Base-by-base conservation (phyloP, 2,113 vertebrate genomes). In the Dermatemys mawii region DNA sequence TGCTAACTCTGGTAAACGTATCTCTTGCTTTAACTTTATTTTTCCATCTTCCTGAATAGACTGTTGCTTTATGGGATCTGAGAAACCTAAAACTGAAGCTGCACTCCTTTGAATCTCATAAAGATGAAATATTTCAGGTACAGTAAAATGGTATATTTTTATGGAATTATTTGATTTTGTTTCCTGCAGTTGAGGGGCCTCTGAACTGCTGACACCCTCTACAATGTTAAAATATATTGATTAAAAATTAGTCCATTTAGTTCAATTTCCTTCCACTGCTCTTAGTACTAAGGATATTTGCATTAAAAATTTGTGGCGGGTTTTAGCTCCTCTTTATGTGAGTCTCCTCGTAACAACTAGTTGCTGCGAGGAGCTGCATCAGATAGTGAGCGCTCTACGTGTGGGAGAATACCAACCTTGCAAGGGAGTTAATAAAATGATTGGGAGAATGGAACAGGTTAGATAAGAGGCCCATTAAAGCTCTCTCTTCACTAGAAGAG, bases 121-220 rank as follows among this genome's bases (percentile, higher is more conserved):
- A 99, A 98, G 99, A 99, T 95, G 99, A 99, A 98, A 99, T 99
- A 98, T 99, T 99, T 97, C 99, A 99, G 98, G 99, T 99, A 99
- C 91, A 90, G 41, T 44, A 92, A 84, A 82, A 44, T 76, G 24
- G 17, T 8, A n/a, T 63, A 60, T 82, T 84, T 4, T 6, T 29
- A 70, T 50, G 53, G 26, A 14, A 7, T 29, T 22, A 0, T 38
- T 78, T 90, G 60, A 1, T 49, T 17, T 84, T 81, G 79, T 86
- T 81, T 44, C 44, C 24, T 76, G 12, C 13, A n/a, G n/a, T 53
- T 49, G 55, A 51, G 38, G 24, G 14, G 46, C 13, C 3, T 67
- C 60, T 1, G 8, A n/a, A 5, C 19, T 5, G 11, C 19, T 70
- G 19, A 70, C 35, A 70, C 9, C 63, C 19, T 70, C n/a, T 19